A percentile compares a stretch with the other conserved stretches of the same genome.
Conservation (phyloP, 2,113 vertebrate genomes). For the Salvelinus namaycush region DNA sequence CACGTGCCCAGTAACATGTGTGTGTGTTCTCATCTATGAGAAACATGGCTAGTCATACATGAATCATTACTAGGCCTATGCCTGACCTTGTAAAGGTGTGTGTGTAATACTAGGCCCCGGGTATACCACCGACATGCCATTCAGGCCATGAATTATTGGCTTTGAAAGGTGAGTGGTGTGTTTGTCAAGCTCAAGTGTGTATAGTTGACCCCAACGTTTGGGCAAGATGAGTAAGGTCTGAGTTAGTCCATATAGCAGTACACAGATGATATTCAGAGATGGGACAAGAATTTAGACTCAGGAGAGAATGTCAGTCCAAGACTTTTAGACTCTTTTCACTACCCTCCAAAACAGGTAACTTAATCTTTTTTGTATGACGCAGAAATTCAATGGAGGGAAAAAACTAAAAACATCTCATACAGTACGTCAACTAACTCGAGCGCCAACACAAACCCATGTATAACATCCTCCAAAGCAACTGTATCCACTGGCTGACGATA, state of each 20-base stretch:
- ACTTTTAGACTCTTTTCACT: constrained; percentile 17
- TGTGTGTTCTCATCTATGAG: constrained; percentile 20
- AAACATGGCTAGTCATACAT: constrained; percentile 27
- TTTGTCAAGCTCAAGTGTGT: constrained; percentile 58
- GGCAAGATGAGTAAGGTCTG: constrained; percentile 40
- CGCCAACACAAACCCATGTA: constrained; percentile 37
- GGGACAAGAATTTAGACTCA: constrained; percentile 39
- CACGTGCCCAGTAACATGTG: not conserved
- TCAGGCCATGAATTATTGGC: constrained; percentile 43
- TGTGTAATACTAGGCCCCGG: constrained; percentile 42
- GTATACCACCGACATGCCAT: constrained; percentile 53
- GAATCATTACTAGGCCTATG: constrained; percentile 41
- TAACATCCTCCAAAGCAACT: constrained; percentile 44
- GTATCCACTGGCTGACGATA: constrained; percentile 24
- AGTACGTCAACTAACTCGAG: constrained; percentile 30
- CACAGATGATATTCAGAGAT: constrained; percentile 43
- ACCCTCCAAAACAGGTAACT: constrained; percentile 42
- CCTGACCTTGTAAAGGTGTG: constrained; percentile 33
- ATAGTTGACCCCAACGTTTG: constrained; percentile 57
- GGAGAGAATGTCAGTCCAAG: constrained; percentile 47
- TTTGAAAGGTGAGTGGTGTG: constrained; percentile 56
- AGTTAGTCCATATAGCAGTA: not conserved
- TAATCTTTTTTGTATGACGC: not conserved
- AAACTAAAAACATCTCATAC: no score
- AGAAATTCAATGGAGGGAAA: no score